Evolutionary conservation across 1,140 invertebrate genomes (phyloP), one percentile per base, ranked within the genome.

Genomic region (Aphelinus atriplicis): DNA sequence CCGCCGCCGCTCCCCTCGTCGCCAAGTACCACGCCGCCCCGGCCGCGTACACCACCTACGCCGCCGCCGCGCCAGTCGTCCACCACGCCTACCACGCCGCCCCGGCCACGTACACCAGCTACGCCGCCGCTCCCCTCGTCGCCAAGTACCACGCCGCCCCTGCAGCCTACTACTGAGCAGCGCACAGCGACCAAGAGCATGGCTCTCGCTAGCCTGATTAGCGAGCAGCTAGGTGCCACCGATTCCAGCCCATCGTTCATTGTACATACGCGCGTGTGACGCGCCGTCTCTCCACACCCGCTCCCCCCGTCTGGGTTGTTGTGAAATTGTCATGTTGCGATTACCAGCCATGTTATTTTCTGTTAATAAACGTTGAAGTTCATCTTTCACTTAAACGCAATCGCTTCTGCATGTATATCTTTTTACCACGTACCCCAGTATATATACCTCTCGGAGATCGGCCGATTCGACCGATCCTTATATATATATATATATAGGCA

Each of bases 311-410:
- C 26, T 26, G 26, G 26, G 26, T 65, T 43, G 47, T 55, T 73
- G 26, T 60, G 51, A 57, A 26, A 60, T 46, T 72, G 47, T 62
- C 26, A n/a, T 9, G 50, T 62, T 74, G 58, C 68, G 47, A 55
- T 3, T 9, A 7, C n/a, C 10, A 45, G 48, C 4, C 65, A 48
- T 63, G 26, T 70, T 56, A 46, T 69, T 26, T 75, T 71, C 4
- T 70, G 47, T 75, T 75, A 75, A 75, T 75, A 75, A 75, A 75
- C n/a, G 47, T 51, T 64, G 71, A 71, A 1, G 7, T 60, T 68
- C 53, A 75, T 48, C 69, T 10, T 47, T 50, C 60, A 64, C 1
- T 26, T 26, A 26, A 26, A 26, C 26, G 26, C 26, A 26, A 26
- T 26, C 26, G 26, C 26, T 26, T 26, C 26, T 26, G 26, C 26